Conservation (phyloP, 2,797 vertebrate genomes). For the Monodelphis domestica region DNA sequence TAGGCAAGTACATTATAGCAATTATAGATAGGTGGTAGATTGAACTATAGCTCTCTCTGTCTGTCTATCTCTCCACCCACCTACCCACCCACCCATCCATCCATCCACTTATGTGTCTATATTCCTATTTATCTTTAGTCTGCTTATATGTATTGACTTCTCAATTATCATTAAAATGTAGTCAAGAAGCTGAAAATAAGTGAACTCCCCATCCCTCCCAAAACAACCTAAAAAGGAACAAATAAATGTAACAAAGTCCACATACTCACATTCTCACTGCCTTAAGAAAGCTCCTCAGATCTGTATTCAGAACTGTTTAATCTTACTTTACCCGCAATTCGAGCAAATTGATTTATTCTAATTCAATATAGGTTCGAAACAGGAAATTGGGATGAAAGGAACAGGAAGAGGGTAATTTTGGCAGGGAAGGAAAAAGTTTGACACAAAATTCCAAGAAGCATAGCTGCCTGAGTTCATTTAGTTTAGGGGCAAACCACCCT, state of each 20-base stretch:
- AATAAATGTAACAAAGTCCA: neutral
- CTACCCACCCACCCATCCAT: no score
- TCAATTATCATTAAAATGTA: neutral
- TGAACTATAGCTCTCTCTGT: no score
- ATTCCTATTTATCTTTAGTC: neutral
- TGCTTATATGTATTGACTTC: neutral
- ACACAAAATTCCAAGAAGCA: no score
- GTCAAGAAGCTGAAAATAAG: neutral
- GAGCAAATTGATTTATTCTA: neutral
- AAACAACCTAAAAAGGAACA: neutral
- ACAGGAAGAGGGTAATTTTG: neutral
- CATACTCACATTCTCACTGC: neutral
- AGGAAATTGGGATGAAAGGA: neutral
- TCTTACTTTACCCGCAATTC: neutral
- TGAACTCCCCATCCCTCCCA: neutral
- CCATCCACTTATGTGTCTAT: no score
- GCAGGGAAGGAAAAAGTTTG: neutral
- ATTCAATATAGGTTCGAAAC: neutral
- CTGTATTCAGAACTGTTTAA: neutral
- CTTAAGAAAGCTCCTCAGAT: neutral
- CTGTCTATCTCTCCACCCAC: no score
- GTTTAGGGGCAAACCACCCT: no score
- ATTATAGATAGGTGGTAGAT: no score
- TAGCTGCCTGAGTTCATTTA: neutral
- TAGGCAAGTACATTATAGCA: neutral